Evolutionary conservation across 2,888 invertebrate species (phyloP), one percentile per base, ranked within the genome.

Genomic region (Leucozona laternaria): DNA sequence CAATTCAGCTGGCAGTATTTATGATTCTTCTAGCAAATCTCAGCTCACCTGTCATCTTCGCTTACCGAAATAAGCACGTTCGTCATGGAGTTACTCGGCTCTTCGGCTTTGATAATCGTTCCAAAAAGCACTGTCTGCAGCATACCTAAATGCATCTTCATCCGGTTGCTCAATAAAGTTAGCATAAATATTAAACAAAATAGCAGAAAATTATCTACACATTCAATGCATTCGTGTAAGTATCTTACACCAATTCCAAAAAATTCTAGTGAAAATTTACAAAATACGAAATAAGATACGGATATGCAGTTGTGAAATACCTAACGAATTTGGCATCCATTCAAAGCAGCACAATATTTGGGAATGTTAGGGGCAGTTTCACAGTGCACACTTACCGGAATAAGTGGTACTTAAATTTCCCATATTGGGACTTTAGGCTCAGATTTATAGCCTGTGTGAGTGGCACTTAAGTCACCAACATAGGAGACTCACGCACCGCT

Each of bases 31-130:
- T 93, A 79, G 92, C 91, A 66, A 92, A 93, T 83, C 81, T 92
- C 34, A 92, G 91, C 53, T 93, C 93, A 22, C 92, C 93, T 13
- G 91, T 93, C 85, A 93, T 93, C 66, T 93, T 93, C 76, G 93
- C 93, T 55, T 93, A 93, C 76, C 91, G 93, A 80, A 93, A 93
- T 79, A 93, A 93, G 84, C 90, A 93, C 7, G 93, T 93, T 57
- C 90, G 93, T 6, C 91, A 93, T 17, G 93, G 93, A 22, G 92
- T 93, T 2, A 91, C 91, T 83, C 91, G 92, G 0, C 85, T 93
- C n/a, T 90, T 92, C 28, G 91, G 92, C 8, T 78, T 93, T 10
- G 91, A 92, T 58, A 85, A 89, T 2, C 88, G 90, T 20, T 89
- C 90, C 20, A 88, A 89, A 17, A 90, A 90, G 15, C 89, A 90